Conservation (phyloP, 1,140 invertebrate species). For the Tetragonula clypearis region DNA sequence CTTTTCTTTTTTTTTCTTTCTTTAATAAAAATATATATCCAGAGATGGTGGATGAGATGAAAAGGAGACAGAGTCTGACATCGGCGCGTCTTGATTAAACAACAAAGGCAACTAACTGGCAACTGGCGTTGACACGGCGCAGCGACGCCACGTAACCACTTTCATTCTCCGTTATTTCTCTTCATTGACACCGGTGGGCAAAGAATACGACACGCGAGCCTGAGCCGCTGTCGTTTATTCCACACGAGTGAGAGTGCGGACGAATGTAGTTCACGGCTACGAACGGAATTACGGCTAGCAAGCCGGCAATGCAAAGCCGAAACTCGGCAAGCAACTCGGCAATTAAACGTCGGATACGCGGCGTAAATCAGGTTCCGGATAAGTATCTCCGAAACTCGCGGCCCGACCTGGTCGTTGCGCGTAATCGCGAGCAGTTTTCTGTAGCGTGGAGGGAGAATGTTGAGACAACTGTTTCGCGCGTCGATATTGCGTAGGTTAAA, state of each 20-base stretch:
- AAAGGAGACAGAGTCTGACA: too few relatives aligned
- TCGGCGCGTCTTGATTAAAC: conserved; percentile 17
- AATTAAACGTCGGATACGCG: conserved; percentile 8
- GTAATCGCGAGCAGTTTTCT: neutral
- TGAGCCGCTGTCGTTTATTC: neutral
- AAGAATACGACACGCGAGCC: conserved; percentile 32
- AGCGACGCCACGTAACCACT: conserved; percentile 48
- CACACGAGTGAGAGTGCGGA: neutral
- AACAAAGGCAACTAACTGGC: conserved; percentile 34
- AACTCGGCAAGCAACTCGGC: neutral
- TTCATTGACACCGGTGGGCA: conserved; percentile 23
- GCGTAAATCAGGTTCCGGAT: neutral
- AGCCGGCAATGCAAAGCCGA: conserved; percentile 1
- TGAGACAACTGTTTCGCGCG: too few relatives aligned
- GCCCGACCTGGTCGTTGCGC: too few relatives aligned
- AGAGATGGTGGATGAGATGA: too few relatives aligned
- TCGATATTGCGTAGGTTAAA: too few relatives aligned
- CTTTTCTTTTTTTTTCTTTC: neutral
- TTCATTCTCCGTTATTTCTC: conserved; percentile 47
- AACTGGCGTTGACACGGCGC: conserved; percentile 23
- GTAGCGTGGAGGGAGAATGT: too few relatives aligned
- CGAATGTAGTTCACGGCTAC: conserved; percentile 34
- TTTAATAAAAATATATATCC: neutral
- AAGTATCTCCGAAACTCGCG: neutral
- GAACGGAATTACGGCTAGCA: neutral